Conservation (phyloP, 2,113 vertebrate genomes). For the Aegithalos caudatus region DNA sequence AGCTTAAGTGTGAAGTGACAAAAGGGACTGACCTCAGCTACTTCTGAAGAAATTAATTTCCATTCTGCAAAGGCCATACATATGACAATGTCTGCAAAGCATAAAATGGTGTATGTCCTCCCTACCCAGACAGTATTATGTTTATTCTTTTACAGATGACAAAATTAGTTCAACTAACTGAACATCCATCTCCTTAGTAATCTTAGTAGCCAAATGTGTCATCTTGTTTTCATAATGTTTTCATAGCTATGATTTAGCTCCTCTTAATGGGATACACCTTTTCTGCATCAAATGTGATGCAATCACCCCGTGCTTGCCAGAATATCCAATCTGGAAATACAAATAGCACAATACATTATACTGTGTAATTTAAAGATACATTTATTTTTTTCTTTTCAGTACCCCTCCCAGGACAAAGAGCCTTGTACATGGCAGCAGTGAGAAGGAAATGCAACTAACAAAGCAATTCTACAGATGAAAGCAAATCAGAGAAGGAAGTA, state of each 20-base stretch:
- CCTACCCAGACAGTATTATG: not conserved
- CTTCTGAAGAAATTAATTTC: not conserved
- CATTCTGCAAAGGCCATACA: not conserved
- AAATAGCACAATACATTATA: not conserved
- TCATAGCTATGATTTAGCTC: not conserved
- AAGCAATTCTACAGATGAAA: not conserved
- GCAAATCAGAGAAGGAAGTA: not conserved
- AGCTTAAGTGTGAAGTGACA: not conserved
- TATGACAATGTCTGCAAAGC: not conserved
- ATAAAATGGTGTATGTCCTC: not conserved
- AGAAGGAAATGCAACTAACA: not conserved
- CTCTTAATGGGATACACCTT: not conserved
- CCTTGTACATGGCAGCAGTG: fast-evolving
- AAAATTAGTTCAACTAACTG: not conserved
- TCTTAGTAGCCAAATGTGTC: not conserved
- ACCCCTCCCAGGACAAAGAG: not conserved
- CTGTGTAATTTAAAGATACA: not conserved
- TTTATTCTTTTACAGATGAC: not conserved
- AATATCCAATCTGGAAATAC: not conserved
- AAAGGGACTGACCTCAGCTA: not conserved
- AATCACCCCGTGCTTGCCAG: not conserved
- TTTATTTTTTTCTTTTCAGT: not conserved
- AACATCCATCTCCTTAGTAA: not conserved
- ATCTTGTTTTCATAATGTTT: not conserved
- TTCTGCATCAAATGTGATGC: not conserved